Base-by-base conservation (phyloP, 2,113 vertebrate genomes). In the Zosterops borbonicus region DNA sequence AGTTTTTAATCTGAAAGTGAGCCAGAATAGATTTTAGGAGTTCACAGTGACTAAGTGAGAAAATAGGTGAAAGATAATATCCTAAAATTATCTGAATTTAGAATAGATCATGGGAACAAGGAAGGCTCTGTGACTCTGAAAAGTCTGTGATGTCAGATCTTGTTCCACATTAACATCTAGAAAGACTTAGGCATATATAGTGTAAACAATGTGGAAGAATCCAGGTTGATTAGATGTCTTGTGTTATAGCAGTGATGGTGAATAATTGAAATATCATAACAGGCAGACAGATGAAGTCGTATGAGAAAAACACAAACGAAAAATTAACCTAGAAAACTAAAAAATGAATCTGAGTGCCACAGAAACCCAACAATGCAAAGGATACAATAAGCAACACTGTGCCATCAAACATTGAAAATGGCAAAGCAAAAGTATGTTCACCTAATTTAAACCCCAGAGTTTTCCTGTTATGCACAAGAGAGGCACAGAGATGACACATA, bases 321-420 rank as follows among this genome's bases (percentile, higher is more conserved):
- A 75, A 78, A 50, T 41, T 59, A 74, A 77, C 44, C 44, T 41
- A 86, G 39, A 92, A 95, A 85, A 59, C 35, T 47, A 15, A 53
- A 87, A 80, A 44, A 2, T 1, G 60, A 62, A 71, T 12, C 35
- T 81, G 44, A 21, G 64, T 53, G 60, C 7, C 42, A 83, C 63
- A 70, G 90, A 95, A 90, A 75, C 28, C 21, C 17, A 53, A 15
- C 37, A 82, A 29, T 3, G 11, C 29, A 55, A 81, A 81, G 10
- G 47, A 81, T 58, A 67, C 12, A 52, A 88, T 64, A 92, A 74
- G 14, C 10, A 77, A 31, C 47, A 39, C 15, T 14, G 27, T 11
- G 37, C 25, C 52, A 90, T 88, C 76, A 90, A 94, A 75, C 64
- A 86, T 88, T 87, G 85, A 63, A 95, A 90, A 62, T 29, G 11